Percentiles rank a stretch among this genome's conserved stretches.
These are phyloP conservation scores for Trinectes maculatus DNA, from an alignment of 2,113 vertebrate species.

Conservation along the genomic window DNA sequence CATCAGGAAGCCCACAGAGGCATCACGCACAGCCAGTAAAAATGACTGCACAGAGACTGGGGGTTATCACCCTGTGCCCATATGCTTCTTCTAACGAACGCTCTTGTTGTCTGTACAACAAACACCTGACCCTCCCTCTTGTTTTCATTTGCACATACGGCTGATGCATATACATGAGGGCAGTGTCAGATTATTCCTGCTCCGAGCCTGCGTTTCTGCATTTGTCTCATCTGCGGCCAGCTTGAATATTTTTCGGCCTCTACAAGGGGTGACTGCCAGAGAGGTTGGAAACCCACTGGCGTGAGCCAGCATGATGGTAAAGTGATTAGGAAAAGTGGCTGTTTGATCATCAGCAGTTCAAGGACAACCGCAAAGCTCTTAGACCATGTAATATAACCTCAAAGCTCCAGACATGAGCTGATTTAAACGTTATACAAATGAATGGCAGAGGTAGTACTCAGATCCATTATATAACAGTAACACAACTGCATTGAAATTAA, in stretches of 20 bases:
- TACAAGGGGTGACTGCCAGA: no score
- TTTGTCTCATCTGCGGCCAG: no score
- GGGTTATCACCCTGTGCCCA: conserved; percentile 16
- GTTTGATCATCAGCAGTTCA: neutral
- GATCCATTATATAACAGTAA: no score
- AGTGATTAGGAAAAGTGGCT: neutral
- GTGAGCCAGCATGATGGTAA: neutral
- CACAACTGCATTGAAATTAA: no score
- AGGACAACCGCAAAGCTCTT: neutral
- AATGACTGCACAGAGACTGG: neutral
- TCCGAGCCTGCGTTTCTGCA: neutral
- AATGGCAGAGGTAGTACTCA: no score
- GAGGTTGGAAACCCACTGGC: neutral
- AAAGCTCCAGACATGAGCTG: no score
- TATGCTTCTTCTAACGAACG: neutral
- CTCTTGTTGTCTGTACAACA: neutral
- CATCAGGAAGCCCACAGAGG: neutral
- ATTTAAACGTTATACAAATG: no score
- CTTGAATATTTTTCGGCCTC: no score
- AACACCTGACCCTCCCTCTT: neutral
- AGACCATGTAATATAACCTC: neutral
- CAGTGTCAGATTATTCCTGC: neutral
- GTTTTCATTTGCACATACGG: no score
- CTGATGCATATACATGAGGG: neutral
- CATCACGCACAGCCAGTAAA: neutral